Evolutionary conservation across 92 coral and sea anemone genomes (phyloP).

Genomic region (Siderastrea radians): DNA sequence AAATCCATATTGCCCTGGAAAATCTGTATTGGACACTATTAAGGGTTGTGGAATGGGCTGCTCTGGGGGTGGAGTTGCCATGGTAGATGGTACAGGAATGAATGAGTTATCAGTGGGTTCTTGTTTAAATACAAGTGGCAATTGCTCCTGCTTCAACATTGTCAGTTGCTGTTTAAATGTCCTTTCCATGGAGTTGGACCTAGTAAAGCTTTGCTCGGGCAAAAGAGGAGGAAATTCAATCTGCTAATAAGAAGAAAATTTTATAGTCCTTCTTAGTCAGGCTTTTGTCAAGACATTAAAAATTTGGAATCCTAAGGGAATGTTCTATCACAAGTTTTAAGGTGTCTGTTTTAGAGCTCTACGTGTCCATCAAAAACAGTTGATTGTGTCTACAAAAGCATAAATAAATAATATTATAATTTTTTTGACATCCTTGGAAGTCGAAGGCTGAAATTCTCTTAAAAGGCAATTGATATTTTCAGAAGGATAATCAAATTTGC

Average conservation of each 20-base stretch:
- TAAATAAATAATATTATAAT: too few species aligned
- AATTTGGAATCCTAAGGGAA: neutral
- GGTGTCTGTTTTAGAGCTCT: too few species aligned
- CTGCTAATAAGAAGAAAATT: neutral
- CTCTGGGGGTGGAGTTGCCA: constrained; percentile 46
- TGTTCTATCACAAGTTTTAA: too few species aligned
- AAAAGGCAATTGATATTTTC: too few species aligned
- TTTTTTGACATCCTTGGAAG: too few species aligned
- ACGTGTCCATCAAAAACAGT: too few species aligned
- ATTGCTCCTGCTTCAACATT: neutral
- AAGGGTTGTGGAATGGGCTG: constrained; percentile 34
- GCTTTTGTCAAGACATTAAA: too few species aligned
- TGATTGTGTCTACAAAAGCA: too few species aligned
- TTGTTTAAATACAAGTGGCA: neutral
- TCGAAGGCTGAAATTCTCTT: too few species aligned
- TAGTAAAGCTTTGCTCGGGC: neutral
- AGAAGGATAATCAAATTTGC: too few species aligned
- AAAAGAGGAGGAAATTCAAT: neutral
- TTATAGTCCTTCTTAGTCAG: too few species aligned
- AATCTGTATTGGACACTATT: constrained; percentile 72
- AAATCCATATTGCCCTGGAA: constrained; percentile 77
- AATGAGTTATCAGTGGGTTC: constrained; percentile 6
- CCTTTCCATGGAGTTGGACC: neutral
- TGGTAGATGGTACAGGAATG: neutral
- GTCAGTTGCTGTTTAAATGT: neutral